Conservation (phyloP, 2,888 invertebrate species). For the Lypha dubia region DNA sequence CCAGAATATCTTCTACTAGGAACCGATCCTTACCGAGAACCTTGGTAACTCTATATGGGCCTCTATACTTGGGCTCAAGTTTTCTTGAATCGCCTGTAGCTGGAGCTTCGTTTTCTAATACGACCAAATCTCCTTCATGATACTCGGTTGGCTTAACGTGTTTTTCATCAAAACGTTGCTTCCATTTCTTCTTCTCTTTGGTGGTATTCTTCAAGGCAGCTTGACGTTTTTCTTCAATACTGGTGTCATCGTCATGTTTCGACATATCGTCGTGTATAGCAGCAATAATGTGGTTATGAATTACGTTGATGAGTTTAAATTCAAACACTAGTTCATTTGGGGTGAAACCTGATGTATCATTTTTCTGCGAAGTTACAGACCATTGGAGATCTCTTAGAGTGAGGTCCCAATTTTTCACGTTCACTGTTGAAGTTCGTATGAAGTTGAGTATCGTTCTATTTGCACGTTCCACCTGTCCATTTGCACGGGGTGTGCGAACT, state of each 20-base stretch:
- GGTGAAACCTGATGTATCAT: neutral
- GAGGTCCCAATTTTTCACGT: neutral
- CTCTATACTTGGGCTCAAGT: neutral
- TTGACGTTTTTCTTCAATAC: too few relatives aligned
- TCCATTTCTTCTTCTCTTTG: neutral
- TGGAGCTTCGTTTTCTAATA: neutral
- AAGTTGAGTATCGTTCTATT: neutral
- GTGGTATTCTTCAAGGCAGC: too few relatives aligned
- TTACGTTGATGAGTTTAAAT: neutral
- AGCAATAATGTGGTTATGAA: slow-evolving; percentile 20
- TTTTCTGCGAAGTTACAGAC: neutral
- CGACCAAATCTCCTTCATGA: neutral
- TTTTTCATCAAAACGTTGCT: slow-evolving; percentile 1
- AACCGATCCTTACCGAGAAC: neutral
- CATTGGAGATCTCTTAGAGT: neutral
- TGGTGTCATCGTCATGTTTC: neutral
- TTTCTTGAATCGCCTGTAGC: neutral
- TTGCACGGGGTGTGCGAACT: neutral
- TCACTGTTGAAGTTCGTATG: neutral
- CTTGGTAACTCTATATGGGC: neutral
- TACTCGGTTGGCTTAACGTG: neutral
- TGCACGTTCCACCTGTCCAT: neutral
- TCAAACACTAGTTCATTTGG: neutral
- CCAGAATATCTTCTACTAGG: neutral
- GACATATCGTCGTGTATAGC: slow-evolving; percentile 3